phyloP scores from a whole-genome alignment of 2,797 vertebrate species.

The Danio jaintianensis region DNA sequence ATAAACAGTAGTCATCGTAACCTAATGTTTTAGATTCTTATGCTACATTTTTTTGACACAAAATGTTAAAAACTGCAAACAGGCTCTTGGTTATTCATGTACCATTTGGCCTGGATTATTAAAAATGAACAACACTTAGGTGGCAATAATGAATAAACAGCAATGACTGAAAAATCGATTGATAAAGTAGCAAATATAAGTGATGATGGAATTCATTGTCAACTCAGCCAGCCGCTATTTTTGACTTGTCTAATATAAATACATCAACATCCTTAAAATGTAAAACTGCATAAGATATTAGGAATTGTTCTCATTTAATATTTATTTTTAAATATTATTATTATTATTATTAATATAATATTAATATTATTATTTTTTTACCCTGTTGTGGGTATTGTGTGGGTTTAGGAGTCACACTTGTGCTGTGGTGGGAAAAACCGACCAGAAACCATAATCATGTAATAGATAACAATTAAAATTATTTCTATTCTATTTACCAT shows the following conservation, averaged over 20 bases:
- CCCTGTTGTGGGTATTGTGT: no score
- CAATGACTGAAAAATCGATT: background rate
- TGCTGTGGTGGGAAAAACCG: no score
- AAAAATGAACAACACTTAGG: background rate
- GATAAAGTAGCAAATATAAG: background rate
- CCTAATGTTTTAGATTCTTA: background rate
- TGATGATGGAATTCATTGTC: background rate
- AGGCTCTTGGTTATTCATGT: background rate
- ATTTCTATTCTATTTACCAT: no score
- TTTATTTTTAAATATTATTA: background rate
- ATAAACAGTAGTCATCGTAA: background rate
- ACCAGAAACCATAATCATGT: no score
- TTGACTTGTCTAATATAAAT: background rate
- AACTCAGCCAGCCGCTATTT: background rate
- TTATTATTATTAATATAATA: no score
- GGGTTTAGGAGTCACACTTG: no score
- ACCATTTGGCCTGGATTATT: conserved; percentile 9
- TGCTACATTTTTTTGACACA: conserved; percentile 32
- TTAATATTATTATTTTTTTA: no score
- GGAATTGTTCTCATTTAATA: background rate
- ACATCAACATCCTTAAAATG: background rate
- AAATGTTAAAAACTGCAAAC: conserved; percentile 9
- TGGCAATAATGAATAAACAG: background rate
- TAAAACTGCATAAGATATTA: background rate
- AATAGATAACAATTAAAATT: no score